Conservation (phyloP, 2,113 vertebrate species). For the Ophthalmolycus amberensis region DNA sequence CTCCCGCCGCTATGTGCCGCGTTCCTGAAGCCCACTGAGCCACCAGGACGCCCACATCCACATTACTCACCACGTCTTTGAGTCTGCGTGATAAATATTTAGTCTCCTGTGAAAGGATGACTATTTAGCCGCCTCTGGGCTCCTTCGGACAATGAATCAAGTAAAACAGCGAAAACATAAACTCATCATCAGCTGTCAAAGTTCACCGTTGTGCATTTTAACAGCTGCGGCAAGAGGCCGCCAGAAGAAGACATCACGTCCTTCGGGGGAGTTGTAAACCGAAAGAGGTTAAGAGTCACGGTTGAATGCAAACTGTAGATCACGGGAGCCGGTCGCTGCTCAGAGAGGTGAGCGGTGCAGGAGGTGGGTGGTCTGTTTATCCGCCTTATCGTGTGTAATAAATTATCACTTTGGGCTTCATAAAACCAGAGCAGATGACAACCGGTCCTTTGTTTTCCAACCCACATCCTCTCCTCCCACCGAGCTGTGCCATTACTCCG, state of each 20-base stretch:
- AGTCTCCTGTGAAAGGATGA: constrained; percentile 43
- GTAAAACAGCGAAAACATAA: constrained; percentile 28
- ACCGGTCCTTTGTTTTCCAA: constrained; percentile 17
- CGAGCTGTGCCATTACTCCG: constrained; percentile 7
- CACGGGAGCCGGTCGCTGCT: background rate
- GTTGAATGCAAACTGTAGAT: constrained; percentile 22
- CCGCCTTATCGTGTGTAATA: constrained; percentile 36
- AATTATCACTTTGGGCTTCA: constrained; percentile 37
- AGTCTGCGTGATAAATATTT: constrained; percentile 45
- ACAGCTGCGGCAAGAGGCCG: constrained; percentile 44
- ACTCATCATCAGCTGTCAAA: constrained; percentile 35
- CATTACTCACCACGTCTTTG: constrained; percentile 43
- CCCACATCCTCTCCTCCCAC: constrained; percentile 26
- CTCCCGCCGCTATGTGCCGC: background rate
- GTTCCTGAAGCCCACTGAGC: constrained; percentile 8
- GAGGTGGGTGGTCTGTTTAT: constrained; percentile 55
- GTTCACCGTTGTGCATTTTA: constrained; percentile 44
- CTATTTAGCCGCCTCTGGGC: constrained; percentile 8
- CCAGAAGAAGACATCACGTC: constrained; percentile 46
- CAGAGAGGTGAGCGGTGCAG: background rate
- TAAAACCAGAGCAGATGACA: constrained; percentile 40
- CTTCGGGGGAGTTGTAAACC: constrained; percentile 40
- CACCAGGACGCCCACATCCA: constrained; percentile 34
- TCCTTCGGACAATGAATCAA: constrained; percentile 35
- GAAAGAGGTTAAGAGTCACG: constrained; percentile 36